Base-by-base conservation (phyloP, 2,113 vertebrate species). In the Centropus bengalensis region DNA sequence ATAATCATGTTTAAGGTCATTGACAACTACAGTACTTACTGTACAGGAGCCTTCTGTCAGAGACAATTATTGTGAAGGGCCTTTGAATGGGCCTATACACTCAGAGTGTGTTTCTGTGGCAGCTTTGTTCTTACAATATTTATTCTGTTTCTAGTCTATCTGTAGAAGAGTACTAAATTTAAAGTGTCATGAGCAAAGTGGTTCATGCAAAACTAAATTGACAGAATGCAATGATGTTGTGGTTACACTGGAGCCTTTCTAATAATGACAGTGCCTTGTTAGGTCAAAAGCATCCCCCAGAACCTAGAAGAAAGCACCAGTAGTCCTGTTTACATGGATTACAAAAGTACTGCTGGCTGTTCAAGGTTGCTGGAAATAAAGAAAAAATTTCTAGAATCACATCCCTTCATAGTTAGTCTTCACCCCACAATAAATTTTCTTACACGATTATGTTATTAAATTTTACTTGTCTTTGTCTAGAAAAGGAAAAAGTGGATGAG, bases 41-140 rank as follows among this genome's bases (percentile, higher is more conserved):
- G 66, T 80, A 88, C 73, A 89, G 94, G 52, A 94, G 19, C 74
- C 70, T 95, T 95, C 89, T 96, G 91, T 95, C 95, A 95, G 55
- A 93, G 85, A 88, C 93, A 88, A 74, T 96, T 94, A 88, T 4
- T 70, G 67, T 70, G 84, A 89, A 93, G 71, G 75, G 84, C 59
- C 89, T 95, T 95, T 94, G 87, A 93, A 91, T 77, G 63, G 75
- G 84, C 91, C 4, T 1, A 77, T 95, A 91, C 51, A 80, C 40
- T 79, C 15, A 0, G 51, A 85, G 67, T 59, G 26, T 58, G 68
- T 95, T 94, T 81, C 91, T 88, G 63, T 94, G 89, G 67, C 91
- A 91, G 91, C 59, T 94, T 95, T 94, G 74, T 95, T 95, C 91
- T 96, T 93, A 81, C 71, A 81, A 49, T 93, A 89, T 95, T 95